Evolutionary conservation across 2,888 invertebrate genomes (phyloP).

Genomic region (Antheraea yamamai): DNA sequence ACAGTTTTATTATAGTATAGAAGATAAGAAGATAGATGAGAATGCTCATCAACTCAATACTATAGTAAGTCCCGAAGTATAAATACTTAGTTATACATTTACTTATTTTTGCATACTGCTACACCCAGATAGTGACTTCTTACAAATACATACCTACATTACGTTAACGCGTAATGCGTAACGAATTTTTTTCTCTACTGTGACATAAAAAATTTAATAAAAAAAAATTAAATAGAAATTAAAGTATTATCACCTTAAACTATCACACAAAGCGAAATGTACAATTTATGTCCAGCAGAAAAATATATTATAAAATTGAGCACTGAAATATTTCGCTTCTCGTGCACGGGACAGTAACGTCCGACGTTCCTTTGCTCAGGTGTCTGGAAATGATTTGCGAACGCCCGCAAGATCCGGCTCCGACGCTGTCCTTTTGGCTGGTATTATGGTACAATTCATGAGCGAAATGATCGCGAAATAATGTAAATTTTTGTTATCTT

Average conservation of each 20-base stretch:
- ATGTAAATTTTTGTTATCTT: neutral
- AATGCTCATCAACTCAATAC: too few species aligned
- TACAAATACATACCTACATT: too few species aligned
- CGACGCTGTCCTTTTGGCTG: conserved; percentile 15
- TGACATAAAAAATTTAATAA: too few species aligned
- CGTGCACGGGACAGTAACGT: conserved; percentile 21
- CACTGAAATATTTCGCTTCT: conserved; percentile 27
- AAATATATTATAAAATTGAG: conserved; percentile 22
- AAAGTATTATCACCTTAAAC: neutral
- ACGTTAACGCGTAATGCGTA: too few species aligned
- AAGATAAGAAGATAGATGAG: too few species aligned
- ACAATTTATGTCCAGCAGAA: conserved; percentile 16
- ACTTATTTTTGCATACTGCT: too few species aligned
- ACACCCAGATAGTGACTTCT: too few species aligned
- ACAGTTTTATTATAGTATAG: too few species aligned
- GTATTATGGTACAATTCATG: conserved; percentile 9
- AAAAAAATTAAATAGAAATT: too few species aligned
- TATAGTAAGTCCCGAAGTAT: too few species aligned
- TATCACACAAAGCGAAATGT: conserved; percentile 25
- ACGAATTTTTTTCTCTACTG: too few species aligned
- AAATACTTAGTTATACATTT: too few species aligned
- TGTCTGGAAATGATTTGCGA: conserved; percentile 34
- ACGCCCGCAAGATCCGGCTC: conserved; percentile 26
- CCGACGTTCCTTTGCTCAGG: conserved; percentile 26
- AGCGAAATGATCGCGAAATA: neutral